Percentiles rank a stretch among this genome's conserved stretches.
phyloP scores from a whole-genome alignment of 2,113 vertebrate species.

The Brachypodius melanocephalos region DNA sequence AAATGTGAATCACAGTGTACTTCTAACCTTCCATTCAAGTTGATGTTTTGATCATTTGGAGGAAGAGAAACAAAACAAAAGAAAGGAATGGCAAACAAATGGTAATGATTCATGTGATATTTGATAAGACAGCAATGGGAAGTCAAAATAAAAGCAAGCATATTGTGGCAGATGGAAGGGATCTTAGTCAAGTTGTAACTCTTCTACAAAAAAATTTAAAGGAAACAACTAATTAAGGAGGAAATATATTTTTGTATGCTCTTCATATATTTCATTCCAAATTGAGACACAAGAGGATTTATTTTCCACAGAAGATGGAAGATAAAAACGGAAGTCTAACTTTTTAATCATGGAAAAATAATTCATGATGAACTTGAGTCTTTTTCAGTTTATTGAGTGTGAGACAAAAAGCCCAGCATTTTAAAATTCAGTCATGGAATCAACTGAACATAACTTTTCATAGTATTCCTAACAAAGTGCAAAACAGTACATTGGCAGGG shows the following conservation, averaged over 20 bases:
- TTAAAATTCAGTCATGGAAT: conserved; percentile 46
- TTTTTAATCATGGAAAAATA: conserved; percentile 1
- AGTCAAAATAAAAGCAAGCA: conserved; percentile 78
- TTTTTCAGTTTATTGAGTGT: not conserved
- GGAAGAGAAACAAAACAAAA: conserved; percentile 75
- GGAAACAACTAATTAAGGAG: conserved; percentile 74
- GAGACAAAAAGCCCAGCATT: not conserved
- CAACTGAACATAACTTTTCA: not conserved
- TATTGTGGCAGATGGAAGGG: conserved; percentile 75
- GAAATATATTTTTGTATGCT: conserved; percentile 61
- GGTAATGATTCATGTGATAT: conserved; percentile 71
- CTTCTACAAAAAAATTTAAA: conserved; percentile 65
- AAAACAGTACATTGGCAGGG: not conserved
- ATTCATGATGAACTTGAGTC: not conserved
- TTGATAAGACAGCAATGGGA: conserved; percentile 76
- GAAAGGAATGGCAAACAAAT: conserved; percentile 70
- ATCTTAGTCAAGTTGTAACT: conserved; percentile 71
- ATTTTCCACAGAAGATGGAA: not conserved
- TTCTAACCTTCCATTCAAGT: conserved; percentile 74
- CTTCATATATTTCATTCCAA: conserved; percentile 64
- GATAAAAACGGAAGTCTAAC: not conserved
- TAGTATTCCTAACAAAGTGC: not conserved
- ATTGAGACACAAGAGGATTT: conserved; percentile 10
- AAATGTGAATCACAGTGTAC: conserved; percentile 73
- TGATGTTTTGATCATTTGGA: conserved; percentile 81